Percentiles rank a stretch among this genome's conserved stretches.
Conservation (phyloP, 2,888 invertebrate genomes). For the Limenitis camilla region DNA sequence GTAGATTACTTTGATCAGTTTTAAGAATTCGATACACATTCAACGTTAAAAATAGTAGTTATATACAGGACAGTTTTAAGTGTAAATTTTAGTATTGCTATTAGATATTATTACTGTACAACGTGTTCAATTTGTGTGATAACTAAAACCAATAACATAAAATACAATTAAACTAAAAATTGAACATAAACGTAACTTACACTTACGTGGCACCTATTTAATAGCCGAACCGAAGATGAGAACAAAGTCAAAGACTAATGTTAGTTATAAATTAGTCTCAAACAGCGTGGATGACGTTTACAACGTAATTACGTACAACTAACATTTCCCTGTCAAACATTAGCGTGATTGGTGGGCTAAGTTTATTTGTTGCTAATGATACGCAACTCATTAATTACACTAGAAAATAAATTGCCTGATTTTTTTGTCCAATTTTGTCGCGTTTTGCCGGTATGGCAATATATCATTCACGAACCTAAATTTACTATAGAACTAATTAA, state of each 20-base stretch:
- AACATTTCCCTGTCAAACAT: slow-evolving; percentile 20
- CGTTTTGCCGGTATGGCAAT: background rate
- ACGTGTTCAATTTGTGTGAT: no score
- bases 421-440: background rate
- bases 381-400: slow-evolving; percentile 9
- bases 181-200: background rate
- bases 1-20: no score
- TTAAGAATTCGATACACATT: no score
- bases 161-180: no score
- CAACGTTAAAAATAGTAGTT: no score
- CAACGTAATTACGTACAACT: slow-evolving; percentile 23
- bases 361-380: slow-evolving; percentile 18
- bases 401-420: background rate
- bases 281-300: slow-evolving; percentile 26
- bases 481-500: no score
- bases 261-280: slow-evolving; percentile 25
- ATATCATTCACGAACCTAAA: background rate
- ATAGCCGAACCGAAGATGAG: slow-evolving; percentile 10
- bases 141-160: no score
- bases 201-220: slow-evolving; percentile 6
- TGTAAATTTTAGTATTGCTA: no score
- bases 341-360: slow-evolving; percentile 17
- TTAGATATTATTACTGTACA: no score
- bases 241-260: slow-evolving; percentile 23
- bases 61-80: no score